Evolutionary conservation across 2,888 invertebrate genomes (phyloP).

Genomic region (Hirtodrosophila confusa): DNA sequence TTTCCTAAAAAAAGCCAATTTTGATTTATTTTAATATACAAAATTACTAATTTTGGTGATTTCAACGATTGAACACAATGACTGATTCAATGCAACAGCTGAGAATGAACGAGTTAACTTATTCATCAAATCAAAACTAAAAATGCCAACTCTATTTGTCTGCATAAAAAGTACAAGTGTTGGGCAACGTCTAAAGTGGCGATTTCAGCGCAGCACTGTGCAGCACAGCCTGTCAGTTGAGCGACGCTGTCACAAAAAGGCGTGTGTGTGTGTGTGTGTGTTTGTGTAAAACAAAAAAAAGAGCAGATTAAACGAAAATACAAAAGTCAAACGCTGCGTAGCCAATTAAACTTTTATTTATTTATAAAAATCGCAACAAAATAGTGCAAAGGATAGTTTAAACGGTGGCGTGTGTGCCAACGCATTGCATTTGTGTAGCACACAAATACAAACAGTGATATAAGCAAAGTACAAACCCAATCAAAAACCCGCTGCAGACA

Average conservation of each 20-base stretch:
- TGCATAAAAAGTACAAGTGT: constrained; percentile 16
- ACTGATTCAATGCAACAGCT: no score
- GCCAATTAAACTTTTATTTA: constrained; percentile 52
- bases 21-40: no score
- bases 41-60: no score
- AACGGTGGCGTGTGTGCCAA: constrained; percentile 34
- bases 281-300: constrained; percentile 59
- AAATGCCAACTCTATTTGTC: no score
- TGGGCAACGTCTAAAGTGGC: constrained; percentile 40
- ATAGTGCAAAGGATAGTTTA: constrained; percentile 36
- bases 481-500: constrained; percentile 48
- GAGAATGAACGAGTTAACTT: no score
- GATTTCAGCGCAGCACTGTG: constrained; percentile 14
- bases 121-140: no score
- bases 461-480: constrained; percentile 65
- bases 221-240: constrained; percentile 58
- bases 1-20: no score
- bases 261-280: constrained; percentile 59
- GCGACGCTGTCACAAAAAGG: constrained; percentile 60
- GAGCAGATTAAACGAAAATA: constrained; percentile 57
- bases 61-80: no score
- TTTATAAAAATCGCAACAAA: constrained; percentile 41
- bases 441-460: constrained; percentile 57
- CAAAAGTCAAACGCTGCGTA: constrained; percentile 43
- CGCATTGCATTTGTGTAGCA: constrained; percentile 35